Evolutionary conservation across 2,888 invertebrate species (phyloP).

Genomic region (Gisinianus flammeolus): DNA sequence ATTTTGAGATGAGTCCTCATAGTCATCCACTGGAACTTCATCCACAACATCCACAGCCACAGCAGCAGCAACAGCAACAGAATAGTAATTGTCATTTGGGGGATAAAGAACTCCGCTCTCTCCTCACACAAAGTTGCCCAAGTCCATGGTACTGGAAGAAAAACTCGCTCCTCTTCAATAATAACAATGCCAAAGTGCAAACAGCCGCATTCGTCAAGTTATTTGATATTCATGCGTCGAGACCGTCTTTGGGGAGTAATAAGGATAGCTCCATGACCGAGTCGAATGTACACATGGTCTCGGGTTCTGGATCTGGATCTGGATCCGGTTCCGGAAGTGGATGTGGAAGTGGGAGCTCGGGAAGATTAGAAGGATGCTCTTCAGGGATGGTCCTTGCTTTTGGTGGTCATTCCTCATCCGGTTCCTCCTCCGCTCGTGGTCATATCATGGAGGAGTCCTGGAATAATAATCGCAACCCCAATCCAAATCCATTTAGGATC

Average conservation of each 20-base stretch:
- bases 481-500: constrained; percentile 39
- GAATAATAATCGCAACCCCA: constrained; percentile 54
- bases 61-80: neutral
- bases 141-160: constrained; percentile 42
- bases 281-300: constrained; percentile 32
- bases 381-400: too few species aligned
- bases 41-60: neutral
- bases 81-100: constrained; percentile 24
- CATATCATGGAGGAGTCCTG: constrained; percentile 53
- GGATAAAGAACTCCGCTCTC: neutral
- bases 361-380: too few species aligned
- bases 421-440: constrained; percentile 43
- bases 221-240: constrained; percentile 48
- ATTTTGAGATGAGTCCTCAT: constrained; percentile 31
- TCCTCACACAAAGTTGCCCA: constrained; percentile 55
- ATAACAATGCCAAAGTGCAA: constrained; percentile 22
- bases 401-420: too few species aligned
- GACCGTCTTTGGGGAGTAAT: neutral
- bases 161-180: constrained; percentile 31
- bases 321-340: neutral
- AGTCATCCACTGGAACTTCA: neutral
- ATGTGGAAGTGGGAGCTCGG: neutral
- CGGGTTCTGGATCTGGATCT: neutral
- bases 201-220: constrained; percentile 46
- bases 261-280: constrained; percentile 42